Conservation (phyloP, 2,113 vertebrate genomes). For the Myanophis thanlyinensis region DNA sequence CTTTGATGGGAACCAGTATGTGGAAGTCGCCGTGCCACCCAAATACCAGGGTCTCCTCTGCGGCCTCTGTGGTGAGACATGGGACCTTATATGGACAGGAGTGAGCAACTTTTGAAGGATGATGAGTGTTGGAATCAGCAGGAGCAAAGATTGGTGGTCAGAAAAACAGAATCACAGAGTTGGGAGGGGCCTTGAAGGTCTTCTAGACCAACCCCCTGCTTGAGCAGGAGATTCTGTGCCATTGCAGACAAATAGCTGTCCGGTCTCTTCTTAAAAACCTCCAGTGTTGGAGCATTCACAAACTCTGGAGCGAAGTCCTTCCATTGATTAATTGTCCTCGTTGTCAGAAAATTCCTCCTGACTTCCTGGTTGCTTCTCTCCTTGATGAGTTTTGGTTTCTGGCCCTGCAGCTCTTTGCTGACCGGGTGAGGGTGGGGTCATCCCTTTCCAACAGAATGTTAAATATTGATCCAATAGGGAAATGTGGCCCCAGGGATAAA, state of each 20-base stretch:
- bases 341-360: not conserved
- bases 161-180: not conserved
- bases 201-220: not conserved
- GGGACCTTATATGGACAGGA: not conserved
- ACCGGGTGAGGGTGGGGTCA: not conserved
- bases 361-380: not conserved
- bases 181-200: not conserved
- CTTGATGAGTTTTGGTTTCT: not conserved
- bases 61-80: slow-evolving; percentile 84
- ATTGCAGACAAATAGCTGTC: not conserved
- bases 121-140: not conserved
- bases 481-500: too few species aligned
- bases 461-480: not conserved
- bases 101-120: not conserved
- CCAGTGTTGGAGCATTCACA: not conserved
- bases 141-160: not conserved
- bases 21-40: slow-evolving; percentile 78
- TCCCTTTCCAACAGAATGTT: not conserved
- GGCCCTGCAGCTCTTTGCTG: not conserved
- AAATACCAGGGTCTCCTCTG: slow-evolving; percentile 78
- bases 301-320: not conserved
- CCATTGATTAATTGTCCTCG: not conserved
- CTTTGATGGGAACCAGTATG: slow-evolving; percentile 86
- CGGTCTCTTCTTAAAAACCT: not conserved
- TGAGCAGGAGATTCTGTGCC: not conserved